phyloP scores from a whole-genome alignment of 2,797 vertebrate genomes.

The Myripristis jacobus region DNA sequence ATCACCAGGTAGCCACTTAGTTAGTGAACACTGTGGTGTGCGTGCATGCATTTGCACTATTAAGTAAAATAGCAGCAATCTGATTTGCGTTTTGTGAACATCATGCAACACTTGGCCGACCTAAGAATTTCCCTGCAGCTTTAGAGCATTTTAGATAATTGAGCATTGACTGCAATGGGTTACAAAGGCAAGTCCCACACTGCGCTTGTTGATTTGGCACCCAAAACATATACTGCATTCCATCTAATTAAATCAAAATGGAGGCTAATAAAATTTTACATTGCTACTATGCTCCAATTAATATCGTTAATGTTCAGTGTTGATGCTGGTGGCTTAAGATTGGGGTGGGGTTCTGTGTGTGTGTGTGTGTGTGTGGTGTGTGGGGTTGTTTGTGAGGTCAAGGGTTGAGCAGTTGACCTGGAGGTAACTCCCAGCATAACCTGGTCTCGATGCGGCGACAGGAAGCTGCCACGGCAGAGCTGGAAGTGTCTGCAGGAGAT shows the following conservation, averaged over 20 bases:
- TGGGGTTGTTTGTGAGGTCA: constrained; percentile 45
- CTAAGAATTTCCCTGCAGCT: neutral
- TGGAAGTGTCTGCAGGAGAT: constrained; percentile 70
- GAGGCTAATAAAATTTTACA: too few species aligned
- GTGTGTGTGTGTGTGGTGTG: neutral
- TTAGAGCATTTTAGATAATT: neutral
- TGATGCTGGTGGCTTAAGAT: neutral
- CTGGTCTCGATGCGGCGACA: constrained; percentile 69
- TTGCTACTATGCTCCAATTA: too few species aligned
- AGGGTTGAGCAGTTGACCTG: constrained; percentile 61
- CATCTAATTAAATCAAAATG: too few species aligned
- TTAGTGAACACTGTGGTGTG: too few species aligned
- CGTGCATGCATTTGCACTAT: too few species aligned
- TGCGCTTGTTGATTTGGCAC: too few species aligned
- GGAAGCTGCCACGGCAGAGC: constrained; percentile 68
- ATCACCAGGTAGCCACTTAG: too few species aligned
- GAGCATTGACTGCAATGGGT: too few species aligned
- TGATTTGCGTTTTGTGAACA: neutral
- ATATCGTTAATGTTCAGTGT: too few species aligned
- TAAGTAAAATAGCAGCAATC: too few species aligned
- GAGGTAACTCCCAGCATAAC: constrained; percentile 62
- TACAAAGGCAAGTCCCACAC: too few species aligned
- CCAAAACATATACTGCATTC: too few species aligned
- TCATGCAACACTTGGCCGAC: neutral
- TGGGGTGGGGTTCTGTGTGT: neutral